Evolutionary conservation across 2,888 invertebrate genomes (phyloP), one percentile per base, ranked within the genome.

Genomic region (Eupithecia dodoneata): DNA sequence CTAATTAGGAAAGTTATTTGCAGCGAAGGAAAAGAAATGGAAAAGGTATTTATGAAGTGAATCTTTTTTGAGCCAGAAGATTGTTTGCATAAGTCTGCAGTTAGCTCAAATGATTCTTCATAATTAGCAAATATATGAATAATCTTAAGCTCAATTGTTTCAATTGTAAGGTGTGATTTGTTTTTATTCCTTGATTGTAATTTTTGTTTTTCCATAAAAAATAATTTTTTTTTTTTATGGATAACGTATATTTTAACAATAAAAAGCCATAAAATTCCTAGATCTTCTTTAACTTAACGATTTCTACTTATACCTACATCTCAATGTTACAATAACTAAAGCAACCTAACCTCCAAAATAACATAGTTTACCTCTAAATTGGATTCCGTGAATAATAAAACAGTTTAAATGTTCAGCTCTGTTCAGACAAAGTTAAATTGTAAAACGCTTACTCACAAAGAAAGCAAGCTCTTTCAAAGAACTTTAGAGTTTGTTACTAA

Each of bases 401-500:
- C 71, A 73, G 71, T 63, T 66, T 73, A 71, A 78, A 67, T 73
- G 71, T 78, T 52, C 44, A 69, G 65, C 66, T 73, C 73, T 69
- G 63, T 77, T 75, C 42, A 75, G 75, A 73, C 78, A 78, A 78
- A 78, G 78, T 76, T 78, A 78, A 76, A 78, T 75, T 73, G 75
- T 73, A n/a, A 67, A 75, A 42, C 75, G 67, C 52, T 76, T 76
- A 73, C 73, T 67, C 71, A 71, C 71, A 76, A 76, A 78, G 78
- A 78, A 77, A 75, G 75, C 55, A n/a, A 71, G 44, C 66, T 73
- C 66, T 49, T 71, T 78, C 75, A 75, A 73, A 78, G 75, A 71
- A 75, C 75, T 76, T 73, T 78, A 73, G 49, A 75, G 71, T 73
- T 75, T 42, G 70, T 75, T 72, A 71, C 63, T 52, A 74, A 73